These are phyloP conservation scores for Eulemur coronatus DNA, from an alignment of 2,797 vertebrate species.

Conservation along the genomic window DNA sequence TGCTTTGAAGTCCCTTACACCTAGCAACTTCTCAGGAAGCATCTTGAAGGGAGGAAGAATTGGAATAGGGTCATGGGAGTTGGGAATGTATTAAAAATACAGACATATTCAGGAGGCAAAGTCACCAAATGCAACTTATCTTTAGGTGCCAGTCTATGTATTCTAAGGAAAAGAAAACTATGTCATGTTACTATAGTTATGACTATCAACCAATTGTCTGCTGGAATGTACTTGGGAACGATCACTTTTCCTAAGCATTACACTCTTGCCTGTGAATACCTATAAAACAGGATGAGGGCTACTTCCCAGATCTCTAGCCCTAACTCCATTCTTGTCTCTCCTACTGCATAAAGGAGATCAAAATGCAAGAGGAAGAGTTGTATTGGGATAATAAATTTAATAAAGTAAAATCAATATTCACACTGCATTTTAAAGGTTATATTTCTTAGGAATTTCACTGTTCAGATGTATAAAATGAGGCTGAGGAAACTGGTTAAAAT, in stretches of 20 bases:
- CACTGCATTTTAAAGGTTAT: not conserved
- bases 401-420: not conserved
- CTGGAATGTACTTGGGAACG: not conserved
- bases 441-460: not conserved
- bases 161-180: not conserved
- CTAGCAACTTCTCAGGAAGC: not conserved
- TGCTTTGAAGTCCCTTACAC: not conserved
- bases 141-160: not conserved
- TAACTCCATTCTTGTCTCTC: not conserved
- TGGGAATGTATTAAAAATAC: not conserved
- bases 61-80: not conserved
- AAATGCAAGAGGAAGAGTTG: not conserved
- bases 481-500: not conserved
- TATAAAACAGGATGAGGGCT: not conserved
- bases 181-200: not conserved
- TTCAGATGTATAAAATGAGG: not conserved
- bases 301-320: not conserved
- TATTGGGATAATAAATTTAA: not conserved
- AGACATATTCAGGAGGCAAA: not conserved
- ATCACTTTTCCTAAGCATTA: not conserved
- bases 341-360: not conserved
- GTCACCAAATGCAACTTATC: not conserved
- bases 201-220: not conserved
- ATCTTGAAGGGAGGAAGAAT: not conserved
- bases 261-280: rapidly evolving